A percentile compares a stretch with the other conserved stretches of the same genome.
Conservation (phyloP, 1,140 invertebrate species). For the Aricia agestis region DNA sequence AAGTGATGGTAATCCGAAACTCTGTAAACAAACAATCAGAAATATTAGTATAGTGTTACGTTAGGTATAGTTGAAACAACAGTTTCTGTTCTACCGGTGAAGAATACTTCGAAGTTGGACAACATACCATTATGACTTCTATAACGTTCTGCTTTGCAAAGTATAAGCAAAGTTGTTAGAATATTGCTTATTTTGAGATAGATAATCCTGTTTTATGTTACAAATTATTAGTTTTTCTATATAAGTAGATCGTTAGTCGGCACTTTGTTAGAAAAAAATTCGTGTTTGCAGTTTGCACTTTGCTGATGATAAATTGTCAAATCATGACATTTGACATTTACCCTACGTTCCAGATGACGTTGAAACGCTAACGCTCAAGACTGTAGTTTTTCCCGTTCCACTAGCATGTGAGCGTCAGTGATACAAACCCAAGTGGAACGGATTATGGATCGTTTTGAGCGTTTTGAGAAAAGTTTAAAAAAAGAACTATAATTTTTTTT, state of each 20-base stretch:
- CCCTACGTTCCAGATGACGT: too few species aligned
- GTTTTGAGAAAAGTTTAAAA: too few species aligned
- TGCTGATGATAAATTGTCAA: conserved; percentile 29
- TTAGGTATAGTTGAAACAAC: neutral
- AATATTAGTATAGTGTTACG: neutral
- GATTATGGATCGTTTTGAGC: too few species aligned
- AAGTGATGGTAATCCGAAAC: conserved; percentile 76
- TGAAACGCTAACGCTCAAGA: too few species aligned
- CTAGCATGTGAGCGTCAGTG: too few species aligned
- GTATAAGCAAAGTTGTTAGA: too few species aligned
- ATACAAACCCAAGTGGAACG: too few species aligned
- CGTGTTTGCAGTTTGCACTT: neutral
- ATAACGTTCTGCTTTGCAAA: neutral
- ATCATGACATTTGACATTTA: conserved; percentile 29
- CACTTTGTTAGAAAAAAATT: neutral
- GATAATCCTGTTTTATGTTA: too few species aligned
- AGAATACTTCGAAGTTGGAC: too few species aligned
- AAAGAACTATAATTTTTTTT: too few species aligned
- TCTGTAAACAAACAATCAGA: conserved; percentile 61
- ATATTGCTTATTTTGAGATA: too few species aligned
- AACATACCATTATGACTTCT: neutral
- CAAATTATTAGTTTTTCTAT: neutral
- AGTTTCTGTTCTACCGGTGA: neutral
- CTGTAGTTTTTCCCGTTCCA: too few species aligned
- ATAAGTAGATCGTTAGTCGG: neutral